phyloP scores from a whole-genome alignment of 2,888 invertebrate genomes.

The Apeira syringaria region DNA sequence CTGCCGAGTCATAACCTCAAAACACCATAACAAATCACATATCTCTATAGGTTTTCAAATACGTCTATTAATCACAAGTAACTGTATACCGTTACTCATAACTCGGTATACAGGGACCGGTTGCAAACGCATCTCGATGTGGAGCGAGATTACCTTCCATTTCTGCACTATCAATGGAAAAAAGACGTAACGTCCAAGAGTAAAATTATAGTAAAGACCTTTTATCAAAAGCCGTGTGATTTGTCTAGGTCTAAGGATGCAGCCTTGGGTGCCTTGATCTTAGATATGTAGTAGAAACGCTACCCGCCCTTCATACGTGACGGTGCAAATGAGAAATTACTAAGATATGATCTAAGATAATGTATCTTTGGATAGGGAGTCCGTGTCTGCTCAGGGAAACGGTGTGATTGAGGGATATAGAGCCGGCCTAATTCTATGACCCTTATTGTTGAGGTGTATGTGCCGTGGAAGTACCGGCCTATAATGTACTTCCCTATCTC shows the following conservation, averaged over 20 bases:
- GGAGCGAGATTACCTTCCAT: slow-evolving; percentile 50
- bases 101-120: background rate
- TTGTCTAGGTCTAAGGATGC: slow-evolving; percentile 43
- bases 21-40: too few species aligned
- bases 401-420: too few species aligned
- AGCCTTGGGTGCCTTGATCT: slow-evolving; percentile 47
- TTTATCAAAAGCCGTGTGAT: slow-evolving; percentile 14
- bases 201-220: background rate
- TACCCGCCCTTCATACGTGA: slow-evolving; percentile 60
- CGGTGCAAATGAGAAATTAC: slow-evolving; percentile 23
- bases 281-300: slow-evolving; percentile 68
- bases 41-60: too few species aligned
- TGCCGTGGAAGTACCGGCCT: too few species aligned
- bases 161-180: background rate
- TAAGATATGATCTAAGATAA: too few species aligned
- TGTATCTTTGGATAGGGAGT: too few species aligned
- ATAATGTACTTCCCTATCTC: too few species aligned
- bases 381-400: too few species aligned
- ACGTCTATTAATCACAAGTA: slow-evolving; percentile 4
- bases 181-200: background rate
- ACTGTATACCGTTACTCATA: slow-evolving; percentile 7
- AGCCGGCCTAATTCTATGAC: too few species aligned
- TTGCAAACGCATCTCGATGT: slow-evolving; percentile 32
- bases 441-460: too few species aligned
- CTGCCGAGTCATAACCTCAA: too few species aligned